A percentile compares a stretch with the other conserved stretches of the same genome.
These are phyloP conservation scores for Standfussiana lucernea DNA, from an alignment of 2,888 invertebrate genomes.

Conservation along the genomic window DNA sequence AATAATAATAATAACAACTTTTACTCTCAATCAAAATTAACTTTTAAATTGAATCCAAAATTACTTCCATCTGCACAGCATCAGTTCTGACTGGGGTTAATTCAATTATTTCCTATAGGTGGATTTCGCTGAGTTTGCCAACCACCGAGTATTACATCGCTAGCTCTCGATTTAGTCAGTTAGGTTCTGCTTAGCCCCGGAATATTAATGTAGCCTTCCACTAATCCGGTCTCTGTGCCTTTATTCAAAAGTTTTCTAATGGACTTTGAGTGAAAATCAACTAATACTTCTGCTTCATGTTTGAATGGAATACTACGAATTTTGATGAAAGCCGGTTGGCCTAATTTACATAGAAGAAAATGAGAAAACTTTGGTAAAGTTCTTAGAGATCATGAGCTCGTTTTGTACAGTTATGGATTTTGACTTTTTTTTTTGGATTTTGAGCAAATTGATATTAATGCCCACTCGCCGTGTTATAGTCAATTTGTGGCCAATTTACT, in stretches of 20 bases:
- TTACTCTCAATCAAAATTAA: slow-evolving; percentile 29
- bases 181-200: slow-evolving; percentile 43
- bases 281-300: slow-evolving; percentile 19
- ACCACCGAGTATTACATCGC: slow-evolving; percentile 50
- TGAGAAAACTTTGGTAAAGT: slow-evolving; percentile 30
- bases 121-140: slow-evolving; percentile 60
- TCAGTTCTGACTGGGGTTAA: slow-evolving; percentile 63
- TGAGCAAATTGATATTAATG: background rate
- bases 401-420: background rate
- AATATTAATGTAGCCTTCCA: slow-evolving; percentile 49
- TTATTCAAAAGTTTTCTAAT: slow-evolving; percentile 37
- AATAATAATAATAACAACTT: too few relatives aligned
- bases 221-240: slow-evolving; percentile 20
- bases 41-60: slow-evolving; percentile 53
- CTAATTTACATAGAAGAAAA: slow-evolving; percentile 36
- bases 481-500: background rate
- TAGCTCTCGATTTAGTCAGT: slow-evolving; percentile 57
- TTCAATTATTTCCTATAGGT: slow-evolving; percentile 70
- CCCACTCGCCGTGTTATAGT: background rate
- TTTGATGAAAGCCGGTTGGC: slow-evolving; percentile 21
- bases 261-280: slow-evolving; percentile 31
- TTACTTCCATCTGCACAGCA: slow-evolving; percentile 59
- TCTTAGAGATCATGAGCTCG: background rate
- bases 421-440: too few relatives aligned
- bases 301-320: slow-evolving; percentile 31